phyloP scores from a whole-genome alignment of 2,113 vertebrate genomes.

The Chionis minor region DNA sequence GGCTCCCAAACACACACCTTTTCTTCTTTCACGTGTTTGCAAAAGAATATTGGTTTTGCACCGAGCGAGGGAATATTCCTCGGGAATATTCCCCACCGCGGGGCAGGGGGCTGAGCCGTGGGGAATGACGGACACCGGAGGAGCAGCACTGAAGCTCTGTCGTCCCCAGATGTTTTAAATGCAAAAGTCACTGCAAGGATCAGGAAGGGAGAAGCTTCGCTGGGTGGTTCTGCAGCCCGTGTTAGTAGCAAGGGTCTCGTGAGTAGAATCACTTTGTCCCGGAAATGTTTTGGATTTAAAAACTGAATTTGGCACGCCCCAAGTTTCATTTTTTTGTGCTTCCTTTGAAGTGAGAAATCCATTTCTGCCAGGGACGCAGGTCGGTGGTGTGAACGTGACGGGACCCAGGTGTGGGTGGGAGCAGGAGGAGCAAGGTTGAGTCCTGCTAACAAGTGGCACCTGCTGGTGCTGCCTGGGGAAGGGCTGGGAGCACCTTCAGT shows the following conservation, averaged over 20 bases:
- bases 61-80: background rate
- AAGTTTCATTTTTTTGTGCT: background rate
- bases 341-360: background rate
- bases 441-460: background rate
- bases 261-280: background rate
- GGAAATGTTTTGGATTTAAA: background rate
- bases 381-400: background rate
- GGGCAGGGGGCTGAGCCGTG: background rate
- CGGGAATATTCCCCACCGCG: too few species aligned
- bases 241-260: background rate
- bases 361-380: accelerated
- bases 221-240: background rate
- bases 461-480: background rate
- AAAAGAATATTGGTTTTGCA: too few species aligned
- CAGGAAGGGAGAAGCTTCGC: background rate
- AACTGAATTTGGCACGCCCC: background rate
- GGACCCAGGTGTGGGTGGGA: background rate
- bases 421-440: too few species aligned
- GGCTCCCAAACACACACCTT: constrained; percentile 18
- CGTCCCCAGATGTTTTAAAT: background rate
- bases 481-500: background rate
- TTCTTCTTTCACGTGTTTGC: background rate
- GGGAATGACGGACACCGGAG: background rate
- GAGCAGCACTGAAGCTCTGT: background rate
- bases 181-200: background rate